Conservation (phyloP, 1,140 invertebrate species). For the Andricus grossulariae region DNA sequence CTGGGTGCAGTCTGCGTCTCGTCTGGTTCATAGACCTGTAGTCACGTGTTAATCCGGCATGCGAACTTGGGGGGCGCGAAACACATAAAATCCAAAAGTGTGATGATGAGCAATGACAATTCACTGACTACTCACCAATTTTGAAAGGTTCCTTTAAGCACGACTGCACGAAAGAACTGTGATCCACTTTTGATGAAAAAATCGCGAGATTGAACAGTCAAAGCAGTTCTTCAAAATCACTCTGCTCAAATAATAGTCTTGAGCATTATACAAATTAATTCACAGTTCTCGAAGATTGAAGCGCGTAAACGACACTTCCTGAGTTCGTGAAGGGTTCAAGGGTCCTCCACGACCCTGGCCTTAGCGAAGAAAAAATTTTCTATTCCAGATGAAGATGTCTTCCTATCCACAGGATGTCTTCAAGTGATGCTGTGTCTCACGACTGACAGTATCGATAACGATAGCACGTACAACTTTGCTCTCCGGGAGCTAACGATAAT, state of each 20-base stretch:
- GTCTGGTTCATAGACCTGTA: no score
- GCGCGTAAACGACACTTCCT: constrained; percentile 20
- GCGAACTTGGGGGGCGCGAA: not conserved
- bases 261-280: not conserved
- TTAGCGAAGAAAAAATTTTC: constrained; percentile 25
- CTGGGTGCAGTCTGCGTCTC: no score
- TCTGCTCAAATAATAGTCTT: constrained; percentile 14
- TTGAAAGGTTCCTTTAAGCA: constrained; percentile 65
- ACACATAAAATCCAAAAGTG: not conserved
- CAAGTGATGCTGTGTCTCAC: not conserved
- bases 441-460: constrained; percentile 12
- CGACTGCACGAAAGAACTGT: constrained; percentile 52
- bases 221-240: constrained; percentile 13
- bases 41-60: not conserved
- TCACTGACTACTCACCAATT: constrained; percentile 67
- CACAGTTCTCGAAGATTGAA: constrained; percentile 12
- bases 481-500: not conserved
- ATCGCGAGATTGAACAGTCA: constrained; percentile 6
- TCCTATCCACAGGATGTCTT: constrained; percentile 27
- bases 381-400: constrained; percentile 32
- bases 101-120: not conserved
- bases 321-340: not conserved
- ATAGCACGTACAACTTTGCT: constrained; percentile 27
- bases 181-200: constrained; percentile 67
- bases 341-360: not conserved